phyloP scores from a whole-genome alignment of 2,888 invertebrate genomes.

The Crioceris asparagi region DNA sequence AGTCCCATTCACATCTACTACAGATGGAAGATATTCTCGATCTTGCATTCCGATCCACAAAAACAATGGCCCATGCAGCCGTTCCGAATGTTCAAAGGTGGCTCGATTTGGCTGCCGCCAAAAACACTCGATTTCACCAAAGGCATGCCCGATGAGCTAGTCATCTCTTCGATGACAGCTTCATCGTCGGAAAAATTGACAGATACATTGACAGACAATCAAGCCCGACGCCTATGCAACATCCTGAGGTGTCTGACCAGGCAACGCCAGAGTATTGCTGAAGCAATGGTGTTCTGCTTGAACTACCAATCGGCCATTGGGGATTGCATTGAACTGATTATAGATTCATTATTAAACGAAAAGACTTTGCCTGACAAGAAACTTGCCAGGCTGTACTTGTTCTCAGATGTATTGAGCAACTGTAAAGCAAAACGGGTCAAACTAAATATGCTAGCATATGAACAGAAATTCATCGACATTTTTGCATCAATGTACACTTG shows the following conservation, averaged over 20 bases:
- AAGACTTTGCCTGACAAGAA: constrained; percentile 65
- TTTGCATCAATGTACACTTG: background rate
- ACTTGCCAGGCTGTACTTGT: constrained; percentile 73
- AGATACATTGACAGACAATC: too few species aligned
- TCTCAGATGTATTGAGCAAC: constrained; percentile 94
- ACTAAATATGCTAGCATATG: constrained; percentile 33
- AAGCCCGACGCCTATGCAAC: too few species aligned
- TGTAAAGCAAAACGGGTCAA: constrained; percentile 74
- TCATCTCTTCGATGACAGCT: too few species aligned
- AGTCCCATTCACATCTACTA: constrained; percentile 45
- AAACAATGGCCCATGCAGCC: constrained; percentile 79
- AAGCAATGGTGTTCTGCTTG: constrained; percentile 95
- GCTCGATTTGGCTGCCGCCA: constrained; percentile 93
- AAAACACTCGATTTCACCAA: constrained; percentile 82
- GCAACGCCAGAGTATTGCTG: constrained; percentile 66
- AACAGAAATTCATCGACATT: constrained; percentile 18
- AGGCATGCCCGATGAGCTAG: constrained; percentile 91
- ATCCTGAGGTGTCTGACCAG: too few species aligned
- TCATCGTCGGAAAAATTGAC: too few species aligned
- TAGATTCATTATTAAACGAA: constrained; percentile 68
- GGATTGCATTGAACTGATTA: constrained; percentile 82
- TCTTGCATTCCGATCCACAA: constrained; percentile 87
- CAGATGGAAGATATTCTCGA: constrained; percentile 87
- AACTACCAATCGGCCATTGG: constrained; percentile 90
- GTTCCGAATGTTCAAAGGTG: constrained; percentile 91